phyloP scores from a whole-genome alignment of 2,888 invertebrate genomes.

The Periphyllus acericola region DNA sequence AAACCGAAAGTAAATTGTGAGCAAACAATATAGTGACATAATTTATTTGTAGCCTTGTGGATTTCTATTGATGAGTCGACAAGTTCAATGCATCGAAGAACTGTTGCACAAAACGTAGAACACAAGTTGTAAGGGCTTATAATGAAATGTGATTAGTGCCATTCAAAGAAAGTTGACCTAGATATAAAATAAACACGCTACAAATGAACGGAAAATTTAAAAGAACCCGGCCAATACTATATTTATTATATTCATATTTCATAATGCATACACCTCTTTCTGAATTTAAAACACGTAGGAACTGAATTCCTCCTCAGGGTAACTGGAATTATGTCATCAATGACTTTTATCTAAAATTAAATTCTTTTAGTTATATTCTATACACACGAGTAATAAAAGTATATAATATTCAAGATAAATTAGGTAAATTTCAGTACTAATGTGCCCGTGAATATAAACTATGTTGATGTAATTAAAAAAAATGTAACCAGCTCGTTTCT shows the following conservation, averaged over 20 bases:
- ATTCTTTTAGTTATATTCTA: background rate
- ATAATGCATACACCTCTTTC: background rate
- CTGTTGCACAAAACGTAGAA: constrained; percentile 2
- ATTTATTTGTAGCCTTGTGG: background rate
- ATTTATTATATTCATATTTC: background rate
- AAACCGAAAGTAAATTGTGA: background rate
- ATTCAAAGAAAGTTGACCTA: background rate
- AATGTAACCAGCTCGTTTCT: background rate
- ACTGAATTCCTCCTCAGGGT: background rate
- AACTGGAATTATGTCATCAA: background rate
- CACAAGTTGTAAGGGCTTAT: background rate
- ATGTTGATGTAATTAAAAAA: background rate
- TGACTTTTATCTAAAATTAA: background rate
- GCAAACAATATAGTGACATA: background rate
- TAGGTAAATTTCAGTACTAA: too few species aligned
- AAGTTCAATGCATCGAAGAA: background rate
- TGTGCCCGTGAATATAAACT: too few species aligned
- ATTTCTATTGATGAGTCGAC: background rate
- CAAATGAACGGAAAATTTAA: background rate
- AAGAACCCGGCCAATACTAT: background rate
- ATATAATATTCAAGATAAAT: too few species aligned
- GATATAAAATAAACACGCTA: background rate
- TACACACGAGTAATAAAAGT: too few species aligned
- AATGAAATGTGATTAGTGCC: constrained; percentile 14
- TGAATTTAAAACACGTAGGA: background rate